These are phyloP conservation scores for Mayetiola destructor DNA, from an alignment of 2,888 invertebrate species.

Conservation along the genomic window DNA sequence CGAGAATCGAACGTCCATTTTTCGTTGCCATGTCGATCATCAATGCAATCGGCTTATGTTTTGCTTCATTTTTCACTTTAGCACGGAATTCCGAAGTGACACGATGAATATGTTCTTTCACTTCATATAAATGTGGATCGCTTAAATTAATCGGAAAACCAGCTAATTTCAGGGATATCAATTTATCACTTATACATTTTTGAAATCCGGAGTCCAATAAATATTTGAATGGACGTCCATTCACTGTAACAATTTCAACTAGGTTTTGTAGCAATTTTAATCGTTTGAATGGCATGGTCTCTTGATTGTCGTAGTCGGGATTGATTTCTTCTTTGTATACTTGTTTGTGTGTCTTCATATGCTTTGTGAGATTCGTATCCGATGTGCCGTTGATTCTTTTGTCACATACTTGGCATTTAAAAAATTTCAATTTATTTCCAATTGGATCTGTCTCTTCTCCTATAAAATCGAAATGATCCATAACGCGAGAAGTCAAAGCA, in stretches of 20 bases:
- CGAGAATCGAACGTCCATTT: background rate
- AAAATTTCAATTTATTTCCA: no score
- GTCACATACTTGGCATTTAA: no score
- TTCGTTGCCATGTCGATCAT: background rate
- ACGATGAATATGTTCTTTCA: background rate
- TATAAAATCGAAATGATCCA: no score
- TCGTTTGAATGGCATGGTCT: background rate
- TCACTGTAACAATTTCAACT: background rate
- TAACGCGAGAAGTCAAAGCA: no score
- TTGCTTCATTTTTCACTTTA: background rate
- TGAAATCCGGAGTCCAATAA: background rate
- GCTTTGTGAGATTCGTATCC: no score
- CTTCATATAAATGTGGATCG: background rate
- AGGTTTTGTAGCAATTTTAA: background rate
- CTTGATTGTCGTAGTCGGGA: no score
- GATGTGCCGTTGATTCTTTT: no score
- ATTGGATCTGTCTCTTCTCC: no score
- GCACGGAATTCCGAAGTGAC: background rate
- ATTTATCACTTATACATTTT: background rate
- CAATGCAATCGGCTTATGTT: background rate
- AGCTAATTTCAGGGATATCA: background rate
- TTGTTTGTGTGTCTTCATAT: no score
- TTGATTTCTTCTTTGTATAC: no score
- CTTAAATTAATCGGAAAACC: background rate
- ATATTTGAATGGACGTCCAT: background rate